Evolutionary conservation across 2,113 vertebrate genomes (phyloP), one percentile per base, ranked within the genome.

Genomic region (Cepphus grylle): DNA sequence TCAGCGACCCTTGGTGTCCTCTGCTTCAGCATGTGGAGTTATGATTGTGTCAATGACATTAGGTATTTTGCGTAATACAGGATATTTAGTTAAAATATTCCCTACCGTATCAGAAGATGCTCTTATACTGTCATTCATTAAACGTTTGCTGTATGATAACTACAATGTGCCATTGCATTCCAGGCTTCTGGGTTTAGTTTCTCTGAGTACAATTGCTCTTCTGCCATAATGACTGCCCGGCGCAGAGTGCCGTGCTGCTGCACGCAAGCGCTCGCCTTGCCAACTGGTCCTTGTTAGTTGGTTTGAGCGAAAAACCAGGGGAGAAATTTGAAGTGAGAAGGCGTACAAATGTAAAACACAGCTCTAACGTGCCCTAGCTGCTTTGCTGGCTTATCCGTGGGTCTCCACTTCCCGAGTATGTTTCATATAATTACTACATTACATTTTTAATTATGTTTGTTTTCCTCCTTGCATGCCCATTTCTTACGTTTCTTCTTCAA

Each of bases 251-350:
- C 11, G 7, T 86, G 27, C 80, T 78, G 95, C 91, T 87, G 96
- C 96, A 94, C 90, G 62, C 45, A 45, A 94, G 62, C 8, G 23
- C 94, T 72, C 92, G 95, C 96, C 93, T 97, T 97, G 94, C 95
- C 96, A 96, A 93, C 96, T 92, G 95, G 89, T 96, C 94, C 86
- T 86, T 82, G 91, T 96, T 96, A 92, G 97, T 76, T 94, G 95
- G 94, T 97, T 97, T 97, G 94, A 95, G 94, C 8, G 65, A 94
- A 96, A 98, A 98, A 94, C 72, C 93, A 32, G 93, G 89, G 85
- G 87, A 96, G 94, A 97, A 81, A 86, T 93, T 94, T 71, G 96
- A 96, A 96, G 93, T 92, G 82, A 95, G 94, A 95, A 80, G 72
- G 73, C 73, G 52, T 59, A 90, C 52, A 81, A 88, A 97, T 82